Evolutionary conservation across 2,797 vertebrate genomes (phyloP), one percentile per base, ranked within the genome.

Genomic region (Crenuchus spilurus): DNA sequence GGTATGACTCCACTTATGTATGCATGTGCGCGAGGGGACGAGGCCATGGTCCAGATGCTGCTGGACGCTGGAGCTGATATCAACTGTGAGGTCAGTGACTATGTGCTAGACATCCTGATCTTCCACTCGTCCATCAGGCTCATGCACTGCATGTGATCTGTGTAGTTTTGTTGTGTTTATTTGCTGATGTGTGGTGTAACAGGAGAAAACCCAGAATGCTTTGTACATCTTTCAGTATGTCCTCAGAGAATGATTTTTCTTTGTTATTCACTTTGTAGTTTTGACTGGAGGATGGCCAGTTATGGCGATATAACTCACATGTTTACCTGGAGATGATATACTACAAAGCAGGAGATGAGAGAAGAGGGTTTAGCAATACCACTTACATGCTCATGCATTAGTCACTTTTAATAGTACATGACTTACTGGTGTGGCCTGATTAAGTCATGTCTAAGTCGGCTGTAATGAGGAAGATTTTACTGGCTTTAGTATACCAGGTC

Each of bases 21-120:
- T 8, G 96, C 97, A 52, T 99, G 97, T 80, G 95, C 96, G 84
- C 94, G 95, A 49, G 97, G 97, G 71, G 97, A 99, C 64, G 97
- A 99, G 87, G 97, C 97, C 46, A 99, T 99, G 97, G 97, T 99
- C 46, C 97, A 99, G 92, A 98, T 98, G 97, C 91, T 99, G 87
- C 93, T 99, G 90, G 97, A 99, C 80, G 96, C 96, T 16, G 97
- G 97, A 89, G 97, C 97, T 61, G 94, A 97, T 83, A 95, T 99
- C 82, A 98, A 98, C 89, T 95, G 94, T 75, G 97, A 99, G 96
- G 96, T 99, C 83, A 94, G 95, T 82, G 85, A 69, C 20, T 37
- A 41, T 77, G 42, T 90, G n/a, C n/a, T n/a, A n/a, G n/a, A 42
- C 63, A 22, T 22, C 10, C 2, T 22, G 8, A 10, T 24, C 31